A percentile compares a stretch with the other conserved stretches of the same genome.
phyloP scores from a whole-genome alignment of 2,888 invertebrate genomes.

The Spodoptera picta region DNA sequence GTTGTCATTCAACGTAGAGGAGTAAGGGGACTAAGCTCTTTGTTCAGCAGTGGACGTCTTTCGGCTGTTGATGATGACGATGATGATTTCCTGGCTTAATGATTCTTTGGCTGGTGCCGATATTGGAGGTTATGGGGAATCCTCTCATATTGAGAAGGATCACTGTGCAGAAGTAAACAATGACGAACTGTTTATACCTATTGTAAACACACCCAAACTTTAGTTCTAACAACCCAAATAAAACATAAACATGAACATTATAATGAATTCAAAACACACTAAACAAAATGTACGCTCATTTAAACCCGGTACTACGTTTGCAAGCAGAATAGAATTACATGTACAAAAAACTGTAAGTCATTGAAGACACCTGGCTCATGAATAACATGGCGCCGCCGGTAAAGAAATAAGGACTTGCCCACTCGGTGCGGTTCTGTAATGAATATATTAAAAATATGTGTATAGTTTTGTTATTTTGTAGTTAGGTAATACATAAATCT shows the following conservation, averaged over 20 bases:
- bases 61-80: no score
- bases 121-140: no score
- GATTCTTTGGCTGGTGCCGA: no score
- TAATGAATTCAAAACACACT: slow-evolving; percentile 36
- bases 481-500: not conserved
- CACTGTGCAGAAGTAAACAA: no score
- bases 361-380: slow-evolving; percentile 64
- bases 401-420: slow-evolving; percentile 51
- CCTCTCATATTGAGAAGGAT: no score
- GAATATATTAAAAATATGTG: not conserved
- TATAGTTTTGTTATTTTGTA: not conserved
- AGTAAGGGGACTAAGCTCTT: no score
- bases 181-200: no score
- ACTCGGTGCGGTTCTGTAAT: slow-evolving; percentile 30
- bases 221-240: slow-evolving; percentile 13
- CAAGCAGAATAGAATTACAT: slow-evolving; percentile 58
- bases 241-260: slow-evolving; percentile 15
- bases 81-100: no score
- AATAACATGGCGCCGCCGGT: slow-evolving; percentile 61
- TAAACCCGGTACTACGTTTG: slow-evolving; percentile 51
- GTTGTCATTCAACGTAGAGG: no score
- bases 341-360: slow-evolving; percentile 60
- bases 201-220: not conserved
- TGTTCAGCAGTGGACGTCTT: no score
- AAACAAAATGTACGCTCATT: slow-evolving; percentile 52